Evolutionary conservation across 1,140 invertebrate genomes (phyloP), one percentile per base, ranked within the genome.

Genomic region (Subanguina moxae): DNA sequence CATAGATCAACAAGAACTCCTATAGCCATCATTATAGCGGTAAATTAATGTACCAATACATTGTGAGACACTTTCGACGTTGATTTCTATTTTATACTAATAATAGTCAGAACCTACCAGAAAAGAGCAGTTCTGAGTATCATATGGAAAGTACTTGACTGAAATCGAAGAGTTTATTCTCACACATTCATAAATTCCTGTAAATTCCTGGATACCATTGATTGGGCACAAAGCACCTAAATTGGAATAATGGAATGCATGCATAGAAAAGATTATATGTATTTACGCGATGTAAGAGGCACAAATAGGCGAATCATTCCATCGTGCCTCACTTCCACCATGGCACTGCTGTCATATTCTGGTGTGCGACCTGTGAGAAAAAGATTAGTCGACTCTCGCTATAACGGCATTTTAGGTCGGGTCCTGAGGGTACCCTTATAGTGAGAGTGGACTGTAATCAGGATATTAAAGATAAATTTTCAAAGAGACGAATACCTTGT

Each of bases 81-180:
- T 3, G 32, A 5, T 38, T 38, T 38, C 3, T 3, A 38, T 38
- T 38, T 38, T 5, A 38, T 38, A 11, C 32, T 11, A 38, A 38
- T 38, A 38, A 38, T 5, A 28, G 30, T 70, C 25, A 66, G n/a
- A 46, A 58, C 58, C 62, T 61, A 80, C 78, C 62, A 71, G 57
- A 71, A 80, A 80, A 17, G 79, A 72, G 68, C 78, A 80, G 48
- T 76, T 78, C 45, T 81, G 76, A 9, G 70, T 73, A 57, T 80
- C 79, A 63, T 82, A 80, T 25, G 79, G 79, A 64, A 82, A 82
- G 32, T 81, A 78, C 72, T 81, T 80, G 56, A 80, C 80, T 74
- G 23, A 74, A 77, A 73, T 57, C 5, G 3, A n/a, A 58, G 38
- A 56, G 9, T 57, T 43, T 9, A 62, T 38, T 38, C 3, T 38